Percentiles rank a stretch among this genome's conserved stretches.
These are phyloP conservation scores for Odontomachus brunneus DNA, from an alignment of 1,140 invertebrate genomes.

Conservation along the genomic window DNA sequence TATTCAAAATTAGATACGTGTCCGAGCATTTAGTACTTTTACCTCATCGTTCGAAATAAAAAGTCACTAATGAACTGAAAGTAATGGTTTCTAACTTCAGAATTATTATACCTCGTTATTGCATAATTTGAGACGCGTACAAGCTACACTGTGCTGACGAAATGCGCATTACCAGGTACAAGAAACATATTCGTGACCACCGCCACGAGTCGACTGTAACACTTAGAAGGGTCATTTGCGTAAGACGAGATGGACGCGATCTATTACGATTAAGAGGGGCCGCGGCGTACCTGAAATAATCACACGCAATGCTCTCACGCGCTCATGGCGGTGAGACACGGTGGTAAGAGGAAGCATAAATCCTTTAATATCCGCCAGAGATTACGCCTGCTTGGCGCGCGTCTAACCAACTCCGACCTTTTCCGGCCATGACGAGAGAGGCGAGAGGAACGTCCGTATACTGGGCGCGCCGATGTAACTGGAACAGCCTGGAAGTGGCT, in stretches of 20 bases:
- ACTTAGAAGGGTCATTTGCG: conserved; percentile 13
- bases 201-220: neutral
- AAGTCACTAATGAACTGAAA: too few species aligned
- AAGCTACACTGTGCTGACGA: neutral
- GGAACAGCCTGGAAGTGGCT: conserved; percentile 79
- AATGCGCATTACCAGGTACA: neutral
- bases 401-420: conserved; percentile 51
- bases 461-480: conserved; percentile 71
- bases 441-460: conserved; percentile 16
- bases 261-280: conserved; percentile 42
- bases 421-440: conserved; percentile 44
- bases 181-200: neutral
- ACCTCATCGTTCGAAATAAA: too few species aligned
- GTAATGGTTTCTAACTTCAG: too few species aligned
- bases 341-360: conserved; percentile 57
- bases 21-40: too few species aligned
- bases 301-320: conserved; percentile 45
- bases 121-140: neutral
- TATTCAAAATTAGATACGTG: too few species aligned
- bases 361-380: conserved; percentile 27
- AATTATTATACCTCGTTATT: too few species aligned
- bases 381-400: conserved; percentile 46
- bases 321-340: conserved; percentile 10
- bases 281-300: conserved; percentile 45
- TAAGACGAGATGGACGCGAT: conserved; percentile 24